Conservation (phyloP, 2,113 vertebrate species). For the Antigone vipio region DNA sequence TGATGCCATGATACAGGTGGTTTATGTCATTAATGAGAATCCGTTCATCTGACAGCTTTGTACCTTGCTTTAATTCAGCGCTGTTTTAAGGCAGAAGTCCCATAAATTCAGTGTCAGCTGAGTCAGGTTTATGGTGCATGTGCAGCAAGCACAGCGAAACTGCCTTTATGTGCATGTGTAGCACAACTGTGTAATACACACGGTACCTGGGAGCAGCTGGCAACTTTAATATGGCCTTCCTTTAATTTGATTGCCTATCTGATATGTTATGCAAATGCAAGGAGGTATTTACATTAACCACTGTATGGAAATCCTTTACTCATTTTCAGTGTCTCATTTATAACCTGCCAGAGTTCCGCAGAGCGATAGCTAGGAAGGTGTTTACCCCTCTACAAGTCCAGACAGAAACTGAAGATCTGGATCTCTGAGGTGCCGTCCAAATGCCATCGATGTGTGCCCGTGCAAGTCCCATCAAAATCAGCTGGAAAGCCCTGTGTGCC, state of each 20-base stretch:
- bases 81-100: background rate
- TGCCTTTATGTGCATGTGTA: background rate
- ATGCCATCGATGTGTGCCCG: fast-evolving
- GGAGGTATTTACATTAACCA: background rate
- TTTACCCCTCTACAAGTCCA: background rate
- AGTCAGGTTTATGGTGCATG: background rate
- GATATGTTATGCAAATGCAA: background rate
- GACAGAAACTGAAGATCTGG: background rate
- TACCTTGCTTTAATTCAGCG: background rate
- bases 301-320: background rate
- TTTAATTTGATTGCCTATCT: background rate
- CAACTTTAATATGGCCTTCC: background rate
- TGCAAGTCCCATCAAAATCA: background rate
- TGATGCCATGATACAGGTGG: background rate
- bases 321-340: background rate
- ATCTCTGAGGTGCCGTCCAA: background rate
- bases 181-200: background rate
- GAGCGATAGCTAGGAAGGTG: fast-evolving
- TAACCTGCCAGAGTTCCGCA: background rate
- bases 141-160: background rate
- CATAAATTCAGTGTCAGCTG: background rate
- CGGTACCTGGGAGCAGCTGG: background rate
- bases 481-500: background rate
- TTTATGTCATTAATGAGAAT: background rate
- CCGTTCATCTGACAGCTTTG: background rate